Base-by-base conservation (phyloP, 2,888 invertebrate genomes). In the Meta bourneti region DNA sequence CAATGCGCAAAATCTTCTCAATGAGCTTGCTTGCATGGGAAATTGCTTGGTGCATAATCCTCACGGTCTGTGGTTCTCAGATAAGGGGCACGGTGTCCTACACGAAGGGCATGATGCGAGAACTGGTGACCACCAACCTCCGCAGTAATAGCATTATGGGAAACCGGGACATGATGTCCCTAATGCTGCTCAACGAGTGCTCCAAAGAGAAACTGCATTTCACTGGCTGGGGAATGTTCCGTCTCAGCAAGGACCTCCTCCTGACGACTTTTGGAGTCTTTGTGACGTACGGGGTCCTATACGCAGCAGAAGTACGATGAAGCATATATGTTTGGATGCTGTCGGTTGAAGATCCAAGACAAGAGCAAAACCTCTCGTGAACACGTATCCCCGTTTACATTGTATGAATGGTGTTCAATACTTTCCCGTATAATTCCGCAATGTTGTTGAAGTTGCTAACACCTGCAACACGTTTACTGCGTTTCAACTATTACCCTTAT, bases 191-290 rank as follows among this genome's bases (percentile, higher is more conserved):
- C 19, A 54, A 72, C 34, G 54, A 78, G 11, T 87, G 72, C 19
- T 80, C 78, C 54, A 74, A 80, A 7, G 7, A 48, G 5, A 49
- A 87, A 5, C 52, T 87, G 9, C 52, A 19, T 8, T 89, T 89
- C 51, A 82, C 88, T 5, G 88, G 75, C 1, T 81, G 81, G 81
- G 82, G 82, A 16, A 82, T 89, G 74, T 89, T 89, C 9, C 48
- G 54, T 0, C n/a, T 89, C 6, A 49, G 81, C 34, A 89, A 89
- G 8, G 69, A 19, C 13, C 51, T 89, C 19, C 19, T 89, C 19
- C 70, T 89, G 6, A 81, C 88, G 4, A 89, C 81, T 19, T 70
- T 75, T 51, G 88, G 88, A 0, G 51, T 75, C 16, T 20, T 89
- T 16, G 69, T 89, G 48, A 82, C 88, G 4, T 89, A 89, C 7